phyloP scores from a whole-genome alignment of 1,140 invertebrate genomes.

The Oreohelix idahoensis region DNA sequence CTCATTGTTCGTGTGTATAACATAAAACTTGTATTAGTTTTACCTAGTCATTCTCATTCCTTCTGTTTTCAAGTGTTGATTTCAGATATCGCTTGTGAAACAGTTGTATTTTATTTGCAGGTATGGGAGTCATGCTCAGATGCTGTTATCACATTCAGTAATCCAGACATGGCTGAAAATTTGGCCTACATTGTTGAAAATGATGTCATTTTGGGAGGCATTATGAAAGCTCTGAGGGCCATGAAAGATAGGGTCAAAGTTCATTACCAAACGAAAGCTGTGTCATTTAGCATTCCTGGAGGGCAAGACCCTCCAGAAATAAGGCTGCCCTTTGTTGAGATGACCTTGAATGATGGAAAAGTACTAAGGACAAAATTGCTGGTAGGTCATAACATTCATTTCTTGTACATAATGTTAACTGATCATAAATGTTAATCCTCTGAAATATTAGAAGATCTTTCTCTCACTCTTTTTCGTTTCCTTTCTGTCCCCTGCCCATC shows the following conservation, averaged over 20 bases:
- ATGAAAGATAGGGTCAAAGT: slow-evolving; percentile 75
- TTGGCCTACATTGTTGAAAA: slow-evolving; percentile 96
- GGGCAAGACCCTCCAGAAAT: slow-evolving; percentile 36
- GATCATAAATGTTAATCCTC: too few species aligned
- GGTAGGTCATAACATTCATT: slow-evolving; percentile 64
- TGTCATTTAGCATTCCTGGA: slow-evolving; percentile 74
- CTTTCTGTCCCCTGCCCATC: too few species aligned
- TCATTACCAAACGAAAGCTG: slow-evolving; percentile 74
- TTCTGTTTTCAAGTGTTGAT: neutral
- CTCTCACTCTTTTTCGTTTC: too few species aligned
- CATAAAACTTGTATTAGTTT: too few species aligned
- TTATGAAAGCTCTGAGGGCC: slow-evolving; percentile 75
- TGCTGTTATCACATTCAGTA: slow-evolving; percentile 87
- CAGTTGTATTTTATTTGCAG: slow-evolving; percentile 61
- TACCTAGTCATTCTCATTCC: too few species aligned
- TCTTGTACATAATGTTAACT: too few species aligned
- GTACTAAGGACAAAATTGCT: slow-evolving; percentile 73
- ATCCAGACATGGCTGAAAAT: slow-evolving; percentile 79
- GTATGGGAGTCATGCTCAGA: slow-evolving; percentile 93
- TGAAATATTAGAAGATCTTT: too few species aligned
- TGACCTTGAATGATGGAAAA: slow-evolving; percentile 71
- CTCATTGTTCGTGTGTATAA: too few species aligned
- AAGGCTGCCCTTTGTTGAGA: slow-evolving; percentile 60
- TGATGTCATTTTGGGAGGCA: slow-evolving; percentile 85
- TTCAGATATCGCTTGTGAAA: neutral